A percentile compares a stretch with the other conserved stretches of the same genome.
These are phyloP conservation scores for Phylloscopus collybita DNA, from an alignment of 2,797 vertebrate species.

Conservation along the genomic window DNA sequence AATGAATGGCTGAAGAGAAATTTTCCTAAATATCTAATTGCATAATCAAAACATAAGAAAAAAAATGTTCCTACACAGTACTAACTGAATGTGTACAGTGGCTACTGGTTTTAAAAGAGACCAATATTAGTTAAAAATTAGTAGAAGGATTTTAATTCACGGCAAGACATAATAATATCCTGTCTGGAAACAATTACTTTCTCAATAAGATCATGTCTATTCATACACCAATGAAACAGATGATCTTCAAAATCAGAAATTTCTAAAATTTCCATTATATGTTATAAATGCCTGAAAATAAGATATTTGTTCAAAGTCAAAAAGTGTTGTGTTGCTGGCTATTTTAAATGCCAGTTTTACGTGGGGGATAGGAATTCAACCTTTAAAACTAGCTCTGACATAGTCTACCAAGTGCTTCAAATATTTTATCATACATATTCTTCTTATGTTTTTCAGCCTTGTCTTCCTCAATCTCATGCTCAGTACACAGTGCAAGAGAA, in stretches of 20 bases:
- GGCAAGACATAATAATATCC: background rate
- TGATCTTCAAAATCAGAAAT: background rate
- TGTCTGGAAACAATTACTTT: background rate
- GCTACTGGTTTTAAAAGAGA: background rate
- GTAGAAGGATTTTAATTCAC: background rate
- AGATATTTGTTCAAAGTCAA: background rate
- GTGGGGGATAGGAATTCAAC: background rate
- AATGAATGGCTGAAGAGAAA: background rate
- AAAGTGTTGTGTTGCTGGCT: background rate
- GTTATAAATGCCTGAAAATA: background rate
- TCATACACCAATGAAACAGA: background rate
- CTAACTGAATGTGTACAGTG: background rate
- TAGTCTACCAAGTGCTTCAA: background rate
- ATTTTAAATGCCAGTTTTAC: background rate
- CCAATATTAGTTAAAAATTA: background rate
- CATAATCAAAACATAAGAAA: background rate
- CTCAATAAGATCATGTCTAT: background rate
- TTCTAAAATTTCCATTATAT: background rate
- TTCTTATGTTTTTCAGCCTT: background rate
- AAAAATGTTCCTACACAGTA: background rate
- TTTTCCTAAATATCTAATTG: background rate
- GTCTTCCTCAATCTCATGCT: background rate
- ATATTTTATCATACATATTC: background rate
- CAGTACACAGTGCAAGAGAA: background rate
- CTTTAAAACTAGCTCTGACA: background rate